Evolutionary conservation across 2,113 vertebrate genomes (phyloP).

Genomic region (Craseonycteris thonglongyai): DNA sequence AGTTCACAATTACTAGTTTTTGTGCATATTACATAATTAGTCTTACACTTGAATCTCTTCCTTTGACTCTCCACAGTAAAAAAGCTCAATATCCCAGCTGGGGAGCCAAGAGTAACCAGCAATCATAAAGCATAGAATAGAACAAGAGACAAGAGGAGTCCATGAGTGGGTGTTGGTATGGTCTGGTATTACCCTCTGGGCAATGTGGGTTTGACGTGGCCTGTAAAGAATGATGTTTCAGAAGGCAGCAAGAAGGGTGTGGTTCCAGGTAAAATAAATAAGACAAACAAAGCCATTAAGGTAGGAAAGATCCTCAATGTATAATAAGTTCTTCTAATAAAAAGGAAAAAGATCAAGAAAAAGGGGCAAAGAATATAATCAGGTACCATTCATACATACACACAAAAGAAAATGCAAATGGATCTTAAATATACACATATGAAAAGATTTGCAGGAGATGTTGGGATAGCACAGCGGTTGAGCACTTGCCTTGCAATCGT

Average conservation of each 20-base stretch:
- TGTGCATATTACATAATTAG: not conserved
- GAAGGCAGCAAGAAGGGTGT: not conserved
- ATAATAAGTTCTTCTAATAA: not conserved
- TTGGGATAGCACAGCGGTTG: too few species aligned
- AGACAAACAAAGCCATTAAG: constrained; percentile 4
- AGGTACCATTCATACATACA: not conserved
- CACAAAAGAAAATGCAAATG: not conserved
- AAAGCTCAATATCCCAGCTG: not conserved
- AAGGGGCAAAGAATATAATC: not conserved
- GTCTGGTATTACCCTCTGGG: not conserved
- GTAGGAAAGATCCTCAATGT: not conserved
- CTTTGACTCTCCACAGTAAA: not conserved
- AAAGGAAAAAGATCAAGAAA: not conserved
- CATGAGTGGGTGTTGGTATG: not conserved
- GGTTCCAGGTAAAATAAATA: not conserved
- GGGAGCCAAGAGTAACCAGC: not conserved
- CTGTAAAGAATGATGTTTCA: not conserved
- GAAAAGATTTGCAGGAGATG: not conserved
- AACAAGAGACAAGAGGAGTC: not conserved
- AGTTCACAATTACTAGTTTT: not conserved
- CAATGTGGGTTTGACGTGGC: not conserved
- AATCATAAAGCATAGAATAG: not conserved
- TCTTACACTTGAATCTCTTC: not conserved
- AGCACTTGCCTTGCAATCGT: too few species aligned
- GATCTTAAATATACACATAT: not conserved